Percentiles rank a stretch among this genome's conserved stretches.
phyloP scores from a whole-genome alignment of 2,888 invertebrate species.

The Horisme vitalbata region DNA sequence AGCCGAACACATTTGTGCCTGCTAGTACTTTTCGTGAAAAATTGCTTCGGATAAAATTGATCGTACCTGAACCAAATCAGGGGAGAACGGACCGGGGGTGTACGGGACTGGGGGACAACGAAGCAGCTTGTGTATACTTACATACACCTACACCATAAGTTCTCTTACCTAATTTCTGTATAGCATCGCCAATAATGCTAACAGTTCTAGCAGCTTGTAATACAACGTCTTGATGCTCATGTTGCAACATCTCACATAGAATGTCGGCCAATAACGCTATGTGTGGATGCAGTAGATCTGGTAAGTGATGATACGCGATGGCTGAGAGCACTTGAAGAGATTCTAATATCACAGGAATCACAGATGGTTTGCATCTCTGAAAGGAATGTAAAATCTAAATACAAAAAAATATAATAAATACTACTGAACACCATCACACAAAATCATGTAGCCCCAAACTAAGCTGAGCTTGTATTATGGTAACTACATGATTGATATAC shows the following conservation, averaged over 20 bases:
- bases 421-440: too few species aligned
- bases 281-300: conserved; percentile 79
- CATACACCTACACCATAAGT: too few species aligned
- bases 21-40: too few species aligned
- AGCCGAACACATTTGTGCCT: too few species aligned
- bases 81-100: too few species aligned
- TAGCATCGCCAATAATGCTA: conserved; percentile 86
- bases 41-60: too few species aligned
- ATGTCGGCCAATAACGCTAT: conserved; percentile 84
- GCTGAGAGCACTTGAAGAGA: conserved; percentile 88
- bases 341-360: conserved; percentile 88
- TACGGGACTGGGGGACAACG: too few species aligned
- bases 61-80: too few species aligned
- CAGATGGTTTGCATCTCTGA: conserved; percentile 66
- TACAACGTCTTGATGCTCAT: conserved; percentile 85
- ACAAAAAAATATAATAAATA: not conserved
- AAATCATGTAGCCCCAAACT: too few species aligned
- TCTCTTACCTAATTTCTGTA: conserved; percentile 75
- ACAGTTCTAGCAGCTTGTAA: conserved; percentile 88
- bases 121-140: too few species aligned
- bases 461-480: too few species aligned
- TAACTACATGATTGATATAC: too few species aligned
- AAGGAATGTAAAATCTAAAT: conserved; percentile 33
- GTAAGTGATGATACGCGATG: conserved; percentile 84
- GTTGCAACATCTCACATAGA: conserved; percentile 83